Evolutionary conservation across 2,797 vertebrate species (phyloP).

Genomic region (Carcharodon carcharias): DNA sequence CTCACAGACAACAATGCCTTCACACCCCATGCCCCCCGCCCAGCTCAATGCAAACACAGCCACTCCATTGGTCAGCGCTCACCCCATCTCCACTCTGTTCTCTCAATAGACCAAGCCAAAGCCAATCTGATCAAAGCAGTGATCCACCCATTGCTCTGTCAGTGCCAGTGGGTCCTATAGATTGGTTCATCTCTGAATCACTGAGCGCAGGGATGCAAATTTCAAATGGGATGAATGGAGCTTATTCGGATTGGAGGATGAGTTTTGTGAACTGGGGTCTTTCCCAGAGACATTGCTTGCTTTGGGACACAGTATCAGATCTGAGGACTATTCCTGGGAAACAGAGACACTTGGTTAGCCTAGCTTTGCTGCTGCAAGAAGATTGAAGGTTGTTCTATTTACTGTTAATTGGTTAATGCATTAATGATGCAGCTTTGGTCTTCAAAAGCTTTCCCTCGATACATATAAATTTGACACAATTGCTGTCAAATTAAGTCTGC

Average conservation of each 20-base stretch:
- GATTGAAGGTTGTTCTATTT: neutral
- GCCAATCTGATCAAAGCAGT: neutral
- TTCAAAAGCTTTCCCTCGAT: neutral
- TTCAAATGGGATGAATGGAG: neutral
- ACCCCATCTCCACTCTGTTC: neutral
- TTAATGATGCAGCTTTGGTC: neutral
- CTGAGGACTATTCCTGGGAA: neutral
- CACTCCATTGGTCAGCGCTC: neutral
- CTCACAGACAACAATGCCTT: neutral
- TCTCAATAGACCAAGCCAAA: neutral
- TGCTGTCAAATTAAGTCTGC: neutral
- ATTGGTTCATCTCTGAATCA: too few relatives aligned
- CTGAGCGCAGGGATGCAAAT: too few relatives aligned
- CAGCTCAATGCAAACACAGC: too few relatives aligned
- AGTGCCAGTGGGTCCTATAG: too few relatives aligned
- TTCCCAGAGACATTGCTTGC: too few relatives aligned
- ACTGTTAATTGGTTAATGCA: neutral
- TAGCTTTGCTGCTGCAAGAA: neutral
- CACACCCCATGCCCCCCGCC: too few relatives aligned
- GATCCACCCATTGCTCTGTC: neutral
- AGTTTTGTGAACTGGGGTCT: neutral
- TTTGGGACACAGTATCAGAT: neutral
- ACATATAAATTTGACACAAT: too few relatives aligned
- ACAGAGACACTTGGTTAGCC: neutral
- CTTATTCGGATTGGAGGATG: neutral